A percentile compares a stretch with the other conserved stretches of the same genome.
Evolutionary conservation across 2,113 vertebrate genomes (phyloP).

Genomic region (Brevimyrus niger): DNA sequence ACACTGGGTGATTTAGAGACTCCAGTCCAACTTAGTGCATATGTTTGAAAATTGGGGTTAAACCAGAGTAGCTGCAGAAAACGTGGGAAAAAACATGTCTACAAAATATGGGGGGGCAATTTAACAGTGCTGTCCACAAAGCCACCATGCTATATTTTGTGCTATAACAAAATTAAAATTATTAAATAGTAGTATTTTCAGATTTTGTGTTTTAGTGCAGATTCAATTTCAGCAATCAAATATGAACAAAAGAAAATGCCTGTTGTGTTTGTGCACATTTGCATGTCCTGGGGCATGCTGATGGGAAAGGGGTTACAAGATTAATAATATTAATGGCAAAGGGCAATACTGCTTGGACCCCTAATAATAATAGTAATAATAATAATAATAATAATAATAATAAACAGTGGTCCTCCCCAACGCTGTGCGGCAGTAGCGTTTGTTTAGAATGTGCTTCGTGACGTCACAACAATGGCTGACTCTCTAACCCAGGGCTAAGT

Average conservation of each 20-base stretch:
- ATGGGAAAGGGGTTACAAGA: not conserved
- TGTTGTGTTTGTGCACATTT: not conserved
- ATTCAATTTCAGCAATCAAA: not conserved
- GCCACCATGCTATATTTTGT: not conserved
- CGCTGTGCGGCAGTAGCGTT: not conserved
- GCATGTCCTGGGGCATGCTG: not conserved
- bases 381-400: not conserved
- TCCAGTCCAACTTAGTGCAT: not conserved
- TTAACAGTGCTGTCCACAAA: not conserved
- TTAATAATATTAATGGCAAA: too few relatives aligned
- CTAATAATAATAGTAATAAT: not conserved
- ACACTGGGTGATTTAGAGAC: not conserved
- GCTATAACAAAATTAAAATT: not conserved
- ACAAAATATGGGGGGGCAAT: not conserved
- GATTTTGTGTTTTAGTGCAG: not conserved
- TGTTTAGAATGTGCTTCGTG: not conserved
- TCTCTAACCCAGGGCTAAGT: not conserved
- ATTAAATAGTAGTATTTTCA: not conserved
- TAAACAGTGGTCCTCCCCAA: not conserved
- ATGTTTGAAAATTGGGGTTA: not conserved
- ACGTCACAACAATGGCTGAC: not conserved
- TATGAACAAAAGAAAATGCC: not conserved
- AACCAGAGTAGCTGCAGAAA: not conserved
- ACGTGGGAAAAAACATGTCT: not conserved
- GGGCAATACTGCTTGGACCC: too few relatives aligned